Conservation (phyloP, 2,888 invertebrate genomes). For the Brachyopa scutellaris region DNA sequence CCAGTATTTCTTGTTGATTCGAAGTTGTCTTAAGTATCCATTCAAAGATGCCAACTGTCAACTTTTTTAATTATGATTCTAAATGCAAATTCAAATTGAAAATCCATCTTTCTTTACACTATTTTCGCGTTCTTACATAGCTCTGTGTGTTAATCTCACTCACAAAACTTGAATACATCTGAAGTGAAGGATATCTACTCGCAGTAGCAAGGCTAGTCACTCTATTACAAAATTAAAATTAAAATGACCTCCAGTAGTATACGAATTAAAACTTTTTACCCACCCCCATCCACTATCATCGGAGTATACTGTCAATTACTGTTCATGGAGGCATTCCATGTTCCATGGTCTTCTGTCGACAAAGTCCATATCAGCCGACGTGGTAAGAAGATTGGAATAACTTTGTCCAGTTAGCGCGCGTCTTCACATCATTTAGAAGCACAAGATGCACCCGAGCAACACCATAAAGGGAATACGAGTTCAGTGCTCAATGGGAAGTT, state of each 20-base stretch:
- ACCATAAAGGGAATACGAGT: not conserved
- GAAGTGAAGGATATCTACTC: too few relatives aligned
- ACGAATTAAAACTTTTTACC: not conserved
- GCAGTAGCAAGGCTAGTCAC: too few relatives aligned
- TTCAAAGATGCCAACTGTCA: too few relatives aligned
- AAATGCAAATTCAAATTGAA: not conserved
- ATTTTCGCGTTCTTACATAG: too few relatives aligned
- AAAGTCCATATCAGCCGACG: constrained; percentile 5
- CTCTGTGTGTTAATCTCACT: too few relatives aligned
- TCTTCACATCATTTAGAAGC: not conserved
- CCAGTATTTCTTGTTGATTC: too few relatives aligned
- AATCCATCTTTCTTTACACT: too few relatives aligned
- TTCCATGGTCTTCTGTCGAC: not conserved
- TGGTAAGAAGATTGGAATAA: constrained; percentile 62
- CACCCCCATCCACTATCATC: constrained; percentile 8
- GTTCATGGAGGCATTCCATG: constrained; percentile 58
- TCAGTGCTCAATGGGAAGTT: constrained; percentile 29
- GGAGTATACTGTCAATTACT: constrained; percentile 63
- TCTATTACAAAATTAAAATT: too few relatives aligned
- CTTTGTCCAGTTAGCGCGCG: constrained; percentile 54
- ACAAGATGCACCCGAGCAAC: constrained; percentile 17
- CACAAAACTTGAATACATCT: not conserved
- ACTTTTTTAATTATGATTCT: not conserved
- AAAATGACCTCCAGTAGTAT: constrained; percentile 17
- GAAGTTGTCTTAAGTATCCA: too few relatives aligned